These are phyloP conservation scores for Aproaerema taeniolella DNA, from an alignment of 2,888 invertebrate species.

Conservation along the genomic window DNA sequence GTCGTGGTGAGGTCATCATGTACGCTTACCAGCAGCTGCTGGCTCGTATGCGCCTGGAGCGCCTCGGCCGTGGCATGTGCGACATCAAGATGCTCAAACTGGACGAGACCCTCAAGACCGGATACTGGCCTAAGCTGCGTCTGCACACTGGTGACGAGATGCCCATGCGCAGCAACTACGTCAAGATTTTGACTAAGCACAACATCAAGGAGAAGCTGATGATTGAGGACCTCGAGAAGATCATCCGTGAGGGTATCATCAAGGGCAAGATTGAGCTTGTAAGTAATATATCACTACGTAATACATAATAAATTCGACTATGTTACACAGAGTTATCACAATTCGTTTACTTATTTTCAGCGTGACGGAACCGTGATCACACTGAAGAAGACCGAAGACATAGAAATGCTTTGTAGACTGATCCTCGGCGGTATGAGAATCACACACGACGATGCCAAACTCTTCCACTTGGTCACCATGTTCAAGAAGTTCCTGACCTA, in stretches of 20 bases:
- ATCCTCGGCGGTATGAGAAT: slow-evolving; percentile 79
- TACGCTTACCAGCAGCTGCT: slow-evolving; percentile 80
- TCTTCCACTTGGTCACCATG: slow-evolving; percentile 55
- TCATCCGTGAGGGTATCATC: slow-evolving; percentile 69
- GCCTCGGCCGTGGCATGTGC: slow-evolving; percentile 66
- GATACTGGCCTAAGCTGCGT: slow-evolving; percentile 79
- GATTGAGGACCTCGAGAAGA: slow-evolving; percentile 63
- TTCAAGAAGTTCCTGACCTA: slow-evolving; percentile 55
- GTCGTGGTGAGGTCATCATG: slow-evolving; percentile 77
- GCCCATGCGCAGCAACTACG: slow-evolving; percentile 71
- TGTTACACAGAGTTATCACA: neutral
- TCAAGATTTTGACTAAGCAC: slow-evolving; percentile 36
- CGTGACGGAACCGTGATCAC: slow-evolving; percentile 78
- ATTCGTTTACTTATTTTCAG: slow-evolving; percentile 27
- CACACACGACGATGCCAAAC: slow-evolving; percentile 74
- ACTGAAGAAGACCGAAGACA: slow-evolving; percentile 80
- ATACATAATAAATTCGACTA: neutral
- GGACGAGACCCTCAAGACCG: slow-evolving; percentile 55
- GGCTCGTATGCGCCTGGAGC: slow-evolving; percentile 76
- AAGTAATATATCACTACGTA: slow-evolving; percentile 26
- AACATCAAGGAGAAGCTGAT: slow-evolving; percentile 44
- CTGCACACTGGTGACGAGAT: slow-evolving; percentile 76
- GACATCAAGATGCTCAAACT: slow-evolving; percentile 66
- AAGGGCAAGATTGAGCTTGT: slow-evolving; percentile 56
- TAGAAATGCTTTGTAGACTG: slow-evolving; percentile 81